Conservation (phyloP, 1,140 invertebrate genomes). For the Bombus waltoni region DNA sequence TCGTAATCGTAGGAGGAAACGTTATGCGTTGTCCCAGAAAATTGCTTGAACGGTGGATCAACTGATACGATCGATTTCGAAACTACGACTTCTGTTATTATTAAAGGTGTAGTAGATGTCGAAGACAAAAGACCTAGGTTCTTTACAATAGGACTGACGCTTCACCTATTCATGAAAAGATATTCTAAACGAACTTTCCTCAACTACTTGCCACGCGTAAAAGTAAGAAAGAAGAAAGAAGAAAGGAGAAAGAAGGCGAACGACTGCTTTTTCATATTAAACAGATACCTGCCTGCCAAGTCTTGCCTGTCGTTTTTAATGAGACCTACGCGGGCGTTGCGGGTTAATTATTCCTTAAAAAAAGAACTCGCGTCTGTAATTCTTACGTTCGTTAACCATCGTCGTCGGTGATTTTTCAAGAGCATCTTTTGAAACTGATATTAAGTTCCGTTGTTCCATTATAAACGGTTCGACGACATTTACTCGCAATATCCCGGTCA, state of each 20-base stretch:
- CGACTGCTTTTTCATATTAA: conserved; percentile 25
- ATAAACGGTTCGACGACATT: neutral
- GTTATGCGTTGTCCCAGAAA: neutral
- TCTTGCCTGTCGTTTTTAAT: conserved; percentile 48
- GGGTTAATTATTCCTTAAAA: conserved; percentile 45
- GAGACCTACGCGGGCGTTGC: conserved; percentile 25
- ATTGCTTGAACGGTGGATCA: neutral
- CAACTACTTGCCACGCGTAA: neutral
- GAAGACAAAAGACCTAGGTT: neutral
- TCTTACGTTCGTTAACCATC: conserved; percentile 38
- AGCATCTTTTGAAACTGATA: neutral
- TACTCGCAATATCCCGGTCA: neutral
- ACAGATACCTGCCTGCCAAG: conserved; percentile 35
- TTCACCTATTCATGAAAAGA: neutral
- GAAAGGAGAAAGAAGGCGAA: neutral
- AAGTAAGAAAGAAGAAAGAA: neutral
- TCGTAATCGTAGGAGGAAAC: neutral
- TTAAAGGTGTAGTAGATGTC: too few relatives aligned
- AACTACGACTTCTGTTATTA: neutral
- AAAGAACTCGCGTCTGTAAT: conserved; percentile 31
- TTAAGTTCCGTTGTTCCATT: neutral
- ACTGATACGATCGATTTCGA: neutral
- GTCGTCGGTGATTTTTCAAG: neutral
- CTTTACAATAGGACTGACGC: neutral
- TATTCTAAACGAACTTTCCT: neutral